Evolutionary conservation across 2,113 vertebrate genomes (phyloP).

Genomic region (Panthera tigris): DNA sequence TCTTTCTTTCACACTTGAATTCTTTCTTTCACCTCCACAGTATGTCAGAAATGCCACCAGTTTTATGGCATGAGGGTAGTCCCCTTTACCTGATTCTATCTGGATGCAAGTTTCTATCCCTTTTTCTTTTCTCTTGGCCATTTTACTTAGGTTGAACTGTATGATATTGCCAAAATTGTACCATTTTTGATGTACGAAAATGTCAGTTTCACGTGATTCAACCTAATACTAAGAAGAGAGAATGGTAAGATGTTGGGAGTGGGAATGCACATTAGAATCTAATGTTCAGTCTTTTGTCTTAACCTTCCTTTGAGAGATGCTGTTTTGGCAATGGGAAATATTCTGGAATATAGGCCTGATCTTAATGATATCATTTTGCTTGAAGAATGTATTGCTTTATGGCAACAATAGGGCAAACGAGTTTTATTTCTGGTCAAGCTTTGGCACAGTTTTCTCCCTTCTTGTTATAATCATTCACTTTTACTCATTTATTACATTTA

Average conservation of each 20-base stretch:
- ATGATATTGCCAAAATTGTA: not conserved
- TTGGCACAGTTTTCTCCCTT: slow-evolving; percentile 13
- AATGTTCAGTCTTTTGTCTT: not conserved
- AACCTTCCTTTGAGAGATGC: not conserved
- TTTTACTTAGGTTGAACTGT: not conserved
- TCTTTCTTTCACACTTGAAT: not conserved
- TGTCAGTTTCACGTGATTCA: not conserved
- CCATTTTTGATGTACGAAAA: not conserved
- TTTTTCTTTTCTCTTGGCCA: not conserved
- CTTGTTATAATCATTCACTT: not conserved
- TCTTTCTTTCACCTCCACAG: not conserved
- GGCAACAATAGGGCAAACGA: not conserved
- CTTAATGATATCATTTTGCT: not conserved
- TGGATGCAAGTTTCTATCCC: not conserved
- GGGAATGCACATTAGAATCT: not conserved
- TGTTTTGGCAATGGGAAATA: not conserved
- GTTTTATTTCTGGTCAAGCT: not conserved
- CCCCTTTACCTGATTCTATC: not conserved
- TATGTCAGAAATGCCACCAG: not conserved
- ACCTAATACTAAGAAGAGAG: not conserved
- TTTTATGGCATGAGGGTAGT: not conserved
- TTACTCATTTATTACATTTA: not conserved
- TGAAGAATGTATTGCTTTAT: not conserved
- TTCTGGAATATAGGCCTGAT: not conserved
- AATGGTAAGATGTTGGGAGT: not conserved